Evolutionary conservation across 1,140 invertebrate species (phyloP), one percentile per base, ranked within the genome.

Genomic region (Ips nitidus): DNA sequence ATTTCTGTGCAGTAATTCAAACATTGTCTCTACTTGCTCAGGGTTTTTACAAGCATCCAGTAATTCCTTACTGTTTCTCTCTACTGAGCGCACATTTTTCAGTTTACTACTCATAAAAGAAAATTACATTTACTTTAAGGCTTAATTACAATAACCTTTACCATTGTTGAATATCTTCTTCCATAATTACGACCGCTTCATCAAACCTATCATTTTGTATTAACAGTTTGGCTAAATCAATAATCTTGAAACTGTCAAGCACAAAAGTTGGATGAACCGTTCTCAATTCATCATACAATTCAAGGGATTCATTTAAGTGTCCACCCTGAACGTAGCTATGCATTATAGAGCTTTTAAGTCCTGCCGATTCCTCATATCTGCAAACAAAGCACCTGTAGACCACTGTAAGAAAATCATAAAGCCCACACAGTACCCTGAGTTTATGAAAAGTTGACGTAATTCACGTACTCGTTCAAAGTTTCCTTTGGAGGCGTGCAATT

Each of bases 241-340:
- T 77, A 5, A 87, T 77, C 78, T 88, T 88, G 67, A 77, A 83
- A 52, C 81, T 81, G 73, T 88, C 86, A 5, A 88, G 74, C 0
- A 61, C 76, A 76, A 87, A 87, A 43, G 81, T 75, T 1, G 81
- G 76, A 7, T 79, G 73, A 0, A 77, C 65, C 40, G 75, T 78
- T 70, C 81, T 82, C 0, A 88, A 72, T 42, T 85, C 79, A 0
- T 81, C 73, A 2, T 85, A 79, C 1, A 80, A 70, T 6, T 77
- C 8, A 50, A 83, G 77, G 1, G 86, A 85, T 47, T 82, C 71
- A 1, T 84, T 78, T 1, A 86, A 41, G 63, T 85, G 80, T 1
- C 81, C 80, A 47, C 80, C 74, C 59, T 81, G 81, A n/a, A 84
- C 78, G 72, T 84, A 84, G 0, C 84, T 70, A 69, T 85, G 80